A percentile compares a stretch with the other conserved stretches of the same genome.
phyloP scores from a whole-genome alignment of 2,888 invertebrate species.

The Himalopsyche anomala region DNA sequence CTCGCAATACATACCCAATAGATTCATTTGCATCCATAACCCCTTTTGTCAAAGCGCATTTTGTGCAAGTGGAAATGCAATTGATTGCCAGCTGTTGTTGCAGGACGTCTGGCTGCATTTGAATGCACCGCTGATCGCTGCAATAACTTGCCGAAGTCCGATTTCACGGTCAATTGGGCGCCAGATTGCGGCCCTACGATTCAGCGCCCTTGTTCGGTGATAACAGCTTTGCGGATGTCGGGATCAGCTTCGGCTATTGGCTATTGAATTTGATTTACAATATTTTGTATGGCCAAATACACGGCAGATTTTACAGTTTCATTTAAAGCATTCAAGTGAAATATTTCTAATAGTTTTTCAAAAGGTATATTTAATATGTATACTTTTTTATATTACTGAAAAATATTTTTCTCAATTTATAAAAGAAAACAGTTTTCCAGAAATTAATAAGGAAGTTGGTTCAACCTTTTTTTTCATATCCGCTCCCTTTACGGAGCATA shows the following conservation, averaged over 20 bases:
- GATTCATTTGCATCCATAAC: too few species aligned
- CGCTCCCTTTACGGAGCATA: too few species aligned
- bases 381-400: too few species aligned
- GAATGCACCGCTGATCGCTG: slow-evolving; percentile 50
- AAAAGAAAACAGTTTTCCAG: too few species aligned
- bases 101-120: slow-evolving; percentile 45
- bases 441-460: too few species aligned
- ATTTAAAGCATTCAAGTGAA: too few species aligned
- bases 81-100: slow-evolving; percentile 26
- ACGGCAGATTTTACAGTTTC: too few species aligned
- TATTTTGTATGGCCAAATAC: neutral
- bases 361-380: too few species aligned
- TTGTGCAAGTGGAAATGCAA: neutral
- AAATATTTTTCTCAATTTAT: too few species aligned
- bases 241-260: neutral
- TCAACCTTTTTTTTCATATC: too few species aligned
- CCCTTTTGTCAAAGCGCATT: neutral
- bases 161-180: slow-evolving; percentile 58
- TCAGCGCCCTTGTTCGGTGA: slow-evolving; percentile 9
- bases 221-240: slow-evolving; percentile 24
- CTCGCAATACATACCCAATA: too few species aligned
- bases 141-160: slow-evolving; percentile 46
- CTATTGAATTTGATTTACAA: neutral
- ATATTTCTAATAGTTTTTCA: too few species aligned
- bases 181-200: slow-evolving; percentile 50